A percentile compares a stretch with the other conserved stretches of the same genome.
Evolutionary conservation across 1,140 invertebrate genomes (phyloP).

Genomic region (Asbolus verrucosus): DNA sequence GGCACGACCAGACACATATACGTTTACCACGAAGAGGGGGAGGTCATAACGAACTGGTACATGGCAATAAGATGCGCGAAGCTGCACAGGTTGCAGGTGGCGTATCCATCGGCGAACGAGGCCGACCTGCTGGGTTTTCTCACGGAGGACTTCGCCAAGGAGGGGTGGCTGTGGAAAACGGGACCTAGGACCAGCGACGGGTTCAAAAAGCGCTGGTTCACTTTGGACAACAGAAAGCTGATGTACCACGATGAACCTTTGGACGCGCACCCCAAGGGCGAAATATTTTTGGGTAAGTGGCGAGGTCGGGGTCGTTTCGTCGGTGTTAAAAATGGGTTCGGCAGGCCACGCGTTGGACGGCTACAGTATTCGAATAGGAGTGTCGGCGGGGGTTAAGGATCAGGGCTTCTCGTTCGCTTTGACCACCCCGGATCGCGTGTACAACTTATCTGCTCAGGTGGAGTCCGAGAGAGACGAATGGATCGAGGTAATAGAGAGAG

Average conservation of each 20-base stretch:
- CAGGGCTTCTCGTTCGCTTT: constrained; percentile 87
- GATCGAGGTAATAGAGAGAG: constrained; percentile 81
- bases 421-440: constrained; percentile 85
- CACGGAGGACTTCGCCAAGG: constrained; percentile 83
- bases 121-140: constrained; percentile 80
- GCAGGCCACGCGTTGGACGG: constrained; percentile 82
- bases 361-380: constrained; percentile 74
- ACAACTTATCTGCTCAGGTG: constrained; percentile 83
- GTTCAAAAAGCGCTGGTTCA: constrained; percentile 89
- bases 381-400: constrained; percentile 78
- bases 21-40: constrained; percentile 86
- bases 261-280: constrained; percentile 90
- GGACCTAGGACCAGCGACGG: constrained; percentile 83
- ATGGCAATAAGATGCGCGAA: constrained; percentile 89
- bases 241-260: constrained; percentile 91
- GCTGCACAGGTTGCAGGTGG: constrained; percentile 83
- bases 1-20: constrained; percentile 88
- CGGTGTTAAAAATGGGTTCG: no score
- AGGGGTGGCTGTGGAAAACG: constrained; percentile 92
- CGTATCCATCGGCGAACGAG: constrained; percentile 83
- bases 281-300: constrained; percentile 83
- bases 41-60: constrained; percentile 91
- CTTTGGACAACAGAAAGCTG: constrained; percentile 87
- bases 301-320: no score
- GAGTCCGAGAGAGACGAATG: constrained; percentile 83